Conservation (phyloP, 2,888 invertebrate genomes). For the Calliopum simillimum region DNA sequence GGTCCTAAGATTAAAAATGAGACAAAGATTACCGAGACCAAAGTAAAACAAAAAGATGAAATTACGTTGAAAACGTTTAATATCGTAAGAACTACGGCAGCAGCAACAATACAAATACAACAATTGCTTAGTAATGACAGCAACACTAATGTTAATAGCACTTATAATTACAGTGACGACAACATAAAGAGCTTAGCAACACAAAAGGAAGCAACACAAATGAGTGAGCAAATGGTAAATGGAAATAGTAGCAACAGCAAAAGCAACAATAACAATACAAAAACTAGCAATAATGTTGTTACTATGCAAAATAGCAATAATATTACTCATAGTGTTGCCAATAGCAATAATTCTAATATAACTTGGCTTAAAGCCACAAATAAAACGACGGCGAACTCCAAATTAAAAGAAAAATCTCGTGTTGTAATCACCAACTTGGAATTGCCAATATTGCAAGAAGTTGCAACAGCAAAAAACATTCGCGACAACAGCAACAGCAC, state of each 20-base stretch:
- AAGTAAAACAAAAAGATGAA: neutral
- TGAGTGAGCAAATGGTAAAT: neutral
- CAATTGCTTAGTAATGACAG: neutral
- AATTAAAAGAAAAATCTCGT: neutral
- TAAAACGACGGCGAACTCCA: conserved; percentile 5
- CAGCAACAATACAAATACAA: conserved; percentile 5
- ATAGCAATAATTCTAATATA: neutral
- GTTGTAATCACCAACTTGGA: no score
- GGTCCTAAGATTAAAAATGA: neutral
- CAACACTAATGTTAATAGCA: neutral
- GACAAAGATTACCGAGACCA: neutral
- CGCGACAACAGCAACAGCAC: neutral
- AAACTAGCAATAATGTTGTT: neutral
- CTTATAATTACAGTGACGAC: no score
- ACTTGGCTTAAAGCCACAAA: neutral
- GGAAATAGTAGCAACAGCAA: no score
- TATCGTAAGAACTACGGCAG: neutral
- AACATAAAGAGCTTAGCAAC: neutral
- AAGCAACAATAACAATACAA: neutral
- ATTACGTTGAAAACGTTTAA: neutral
- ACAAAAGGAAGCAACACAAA: no score
- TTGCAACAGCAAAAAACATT: neutral
- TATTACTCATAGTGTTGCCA: conserved; percentile 22
- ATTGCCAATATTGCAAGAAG: no score
- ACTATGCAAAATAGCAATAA: neutral